Conservation (phyloP, 2,888 invertebrate genomes). For the Smittia sp. region DNA sequence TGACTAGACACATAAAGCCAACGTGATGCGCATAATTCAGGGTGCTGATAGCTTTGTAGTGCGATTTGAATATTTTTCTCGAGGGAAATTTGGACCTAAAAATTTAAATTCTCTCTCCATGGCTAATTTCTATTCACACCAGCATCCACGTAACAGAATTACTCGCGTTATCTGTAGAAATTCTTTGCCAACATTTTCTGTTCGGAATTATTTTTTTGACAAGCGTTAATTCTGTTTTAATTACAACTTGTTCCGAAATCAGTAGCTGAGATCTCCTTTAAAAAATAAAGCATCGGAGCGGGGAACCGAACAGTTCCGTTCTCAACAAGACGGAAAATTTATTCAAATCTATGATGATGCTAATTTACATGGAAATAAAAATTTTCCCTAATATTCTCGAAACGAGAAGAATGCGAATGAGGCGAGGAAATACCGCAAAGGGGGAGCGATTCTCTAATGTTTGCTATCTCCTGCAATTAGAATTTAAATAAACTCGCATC, state of each 20-base stretch:
- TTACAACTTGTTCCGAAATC: conserved; percentile 30
- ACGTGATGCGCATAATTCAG: conserved; percentile 39
- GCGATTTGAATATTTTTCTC: conserved; percentile 1
- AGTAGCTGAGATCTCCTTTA: conserved; percentile 2
- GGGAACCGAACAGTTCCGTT: neutral
- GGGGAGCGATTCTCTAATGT: conserved; percentile 15
- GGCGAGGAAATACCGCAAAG: neutral
- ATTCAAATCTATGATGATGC: conserved; percentile 40
- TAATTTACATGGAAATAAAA: conserved; percentile 40
- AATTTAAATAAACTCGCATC: conserved; percentile 31
- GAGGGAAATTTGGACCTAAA: neutral
- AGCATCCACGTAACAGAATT: neutral
- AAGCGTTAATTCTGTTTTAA: conserved; percentile 36
- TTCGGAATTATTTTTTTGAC: neutral
- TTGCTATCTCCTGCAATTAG: conserved; percentile 38
- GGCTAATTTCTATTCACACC: neutral
- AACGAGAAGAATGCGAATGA: neutral
- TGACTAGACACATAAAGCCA: conserved; percentile 37
- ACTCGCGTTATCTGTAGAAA: conserved; percentile 13
- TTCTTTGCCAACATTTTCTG: neutral
- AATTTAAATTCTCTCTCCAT: neutral
- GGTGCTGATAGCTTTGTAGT: conserved; percentile 2
- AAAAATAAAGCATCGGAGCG: neutral
- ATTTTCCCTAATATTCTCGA: conserved; percentile 12
- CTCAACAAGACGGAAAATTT: conserved; percentile 26